A percentile compares a stretch with the other conserved stretches of the same genome.
These are phyloP conservation scores for Naso thynnoides DNA, from an alignment of 2,797 vertebrate species.

Conservation along the genomic window DNA sequence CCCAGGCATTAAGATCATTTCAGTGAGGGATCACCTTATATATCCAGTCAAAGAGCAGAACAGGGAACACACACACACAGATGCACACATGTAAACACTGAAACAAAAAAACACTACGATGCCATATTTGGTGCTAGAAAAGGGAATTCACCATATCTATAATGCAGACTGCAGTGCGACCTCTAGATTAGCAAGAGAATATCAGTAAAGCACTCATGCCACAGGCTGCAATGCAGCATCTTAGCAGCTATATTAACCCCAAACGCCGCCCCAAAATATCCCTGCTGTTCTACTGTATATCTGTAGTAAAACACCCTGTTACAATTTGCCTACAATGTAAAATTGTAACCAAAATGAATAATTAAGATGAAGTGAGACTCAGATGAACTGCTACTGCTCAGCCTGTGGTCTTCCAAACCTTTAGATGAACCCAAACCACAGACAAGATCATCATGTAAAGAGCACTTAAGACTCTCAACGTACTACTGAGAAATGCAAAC, in stretches of 20 bases:
- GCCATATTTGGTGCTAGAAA: constrained; percentile 79
- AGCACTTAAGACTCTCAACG: constrained; percentile 66
- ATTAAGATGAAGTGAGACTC: constrained; percentile 44
- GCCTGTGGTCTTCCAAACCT: constrained; percentile 54
- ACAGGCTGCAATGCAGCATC: constrained; percentile 67
- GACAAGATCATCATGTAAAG: constrained; percentile 45
- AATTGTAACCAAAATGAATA: constrained; percentile 48
- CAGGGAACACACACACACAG: constrained; percentile 63
- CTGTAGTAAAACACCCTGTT: constrained; percentile 41
- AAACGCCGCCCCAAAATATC: constrained; percentile 37
- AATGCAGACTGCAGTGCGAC: constrained; percentile 72
- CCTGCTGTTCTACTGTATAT: constrained; percentile 28
- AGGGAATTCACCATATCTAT: constrained; percentile 75
- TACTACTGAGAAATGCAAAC: constrained; percentile 78
- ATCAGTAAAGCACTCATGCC: constrained; percentile 62
- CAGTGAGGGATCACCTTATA: constrained; percentile 72
- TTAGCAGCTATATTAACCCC: constrained; percentile 45
- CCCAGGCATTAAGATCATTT: constrained; percentile 75
- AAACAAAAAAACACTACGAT: constrained; percentile 56
- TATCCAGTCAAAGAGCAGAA: constrained; percentile 76
- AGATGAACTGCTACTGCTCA: constrained; percentile 49
- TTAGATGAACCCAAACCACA: constrained; percentile 46
- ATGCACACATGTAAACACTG: constrained; percentile 24
- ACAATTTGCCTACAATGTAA: constrained; percentile 31
- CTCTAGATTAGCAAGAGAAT: constrained; percentile 59